phyloP scores from a whole-genome alignment of 53 echinoderm and acorn worm genomes.

The Echinarachnius parma region DNA sequence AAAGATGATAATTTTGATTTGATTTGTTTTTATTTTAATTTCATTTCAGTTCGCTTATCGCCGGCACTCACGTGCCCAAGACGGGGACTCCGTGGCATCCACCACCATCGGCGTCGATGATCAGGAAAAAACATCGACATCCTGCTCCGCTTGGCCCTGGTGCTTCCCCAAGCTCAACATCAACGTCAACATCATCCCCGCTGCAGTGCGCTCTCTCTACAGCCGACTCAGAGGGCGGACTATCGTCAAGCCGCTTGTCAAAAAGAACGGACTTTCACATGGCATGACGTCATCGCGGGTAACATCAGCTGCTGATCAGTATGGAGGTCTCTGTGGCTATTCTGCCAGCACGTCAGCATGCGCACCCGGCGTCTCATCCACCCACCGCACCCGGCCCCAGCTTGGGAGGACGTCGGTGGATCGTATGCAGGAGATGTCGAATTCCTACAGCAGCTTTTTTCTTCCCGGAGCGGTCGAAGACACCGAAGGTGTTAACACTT shows the following conservation, averaged over 20 bases:
- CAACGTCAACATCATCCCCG: too few relatives aligned
- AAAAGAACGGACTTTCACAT: too few relatives aligned
- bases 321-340: too few relatives aligned
- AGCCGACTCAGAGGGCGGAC: constrained; percentile 7
- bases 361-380: not conserved
- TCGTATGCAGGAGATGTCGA: not conserved
- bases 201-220: constrained; percentile 9
- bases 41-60: constrained; percentile 2
- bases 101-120: not conserved
- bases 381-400: not conserved
- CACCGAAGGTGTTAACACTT: not conserved
- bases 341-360: not conserved
- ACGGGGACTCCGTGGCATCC: not conserved
- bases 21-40: not conserved
- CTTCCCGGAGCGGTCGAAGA: constrained; percentile 22
- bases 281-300: not conserved
- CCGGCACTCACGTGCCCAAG: not conserved
- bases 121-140: not conserved
- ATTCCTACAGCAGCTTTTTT: not conserved
- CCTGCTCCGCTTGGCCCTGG: constrained; percentile 22
- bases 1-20: too few relatives aligned
- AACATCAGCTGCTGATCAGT: not conserved
- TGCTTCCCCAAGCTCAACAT: constrained; percentile 15
- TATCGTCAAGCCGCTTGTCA: not conserved
- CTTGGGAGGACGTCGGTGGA: not conserved